Percentiles rank a stretch among this genome's conserved stretches.
phyloP scores from a whole-genome alignment of 1,140 invertebrate genomes.

The Nomia melanderi region DNA sequence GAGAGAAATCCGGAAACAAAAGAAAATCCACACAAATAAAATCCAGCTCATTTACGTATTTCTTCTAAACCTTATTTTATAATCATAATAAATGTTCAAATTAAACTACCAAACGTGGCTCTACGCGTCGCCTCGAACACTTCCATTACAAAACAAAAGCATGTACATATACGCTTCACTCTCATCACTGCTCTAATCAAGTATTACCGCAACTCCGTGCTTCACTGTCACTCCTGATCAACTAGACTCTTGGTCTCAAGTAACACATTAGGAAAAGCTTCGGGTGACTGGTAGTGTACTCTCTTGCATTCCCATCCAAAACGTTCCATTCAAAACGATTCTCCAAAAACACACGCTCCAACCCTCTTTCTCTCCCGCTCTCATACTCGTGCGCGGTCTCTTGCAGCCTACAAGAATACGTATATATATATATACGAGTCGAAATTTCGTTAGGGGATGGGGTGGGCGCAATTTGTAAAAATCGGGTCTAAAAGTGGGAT shows the following conservation, averaged over 20 bases:
- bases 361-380: background rate
- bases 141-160: too few relatives aligned
- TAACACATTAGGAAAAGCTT: background rate
- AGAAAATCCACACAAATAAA: too few relatives aligned
- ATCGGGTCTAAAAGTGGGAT: background rate
- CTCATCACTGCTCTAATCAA: too few relatives aligned
- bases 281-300: background rate
- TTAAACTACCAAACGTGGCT: too few relatives aligned
- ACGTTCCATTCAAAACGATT: too few relatives aligned
- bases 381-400: background rate
- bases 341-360: background rate
- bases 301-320: background rate
- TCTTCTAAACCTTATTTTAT: too few relatives aligned
- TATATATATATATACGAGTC: background rate
- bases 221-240: constrained; percentile 20
- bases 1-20: too few relatives aligned
- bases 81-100: too few relatives aligned
- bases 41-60: too few relatives aligned
- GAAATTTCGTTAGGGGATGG: constrained; percentile 5
- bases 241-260: constrained; percentile 11
- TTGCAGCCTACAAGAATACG: constrained; percentile 9
- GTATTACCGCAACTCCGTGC: background rate
- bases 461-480: constrained; percentile 29
- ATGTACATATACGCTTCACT: too few relatives aligned
- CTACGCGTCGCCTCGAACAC: too few relatives aligned